Base-by-base conservation (phyloP, 2,113 vertebrate species). In the Laticauda colubrina region DNA sequence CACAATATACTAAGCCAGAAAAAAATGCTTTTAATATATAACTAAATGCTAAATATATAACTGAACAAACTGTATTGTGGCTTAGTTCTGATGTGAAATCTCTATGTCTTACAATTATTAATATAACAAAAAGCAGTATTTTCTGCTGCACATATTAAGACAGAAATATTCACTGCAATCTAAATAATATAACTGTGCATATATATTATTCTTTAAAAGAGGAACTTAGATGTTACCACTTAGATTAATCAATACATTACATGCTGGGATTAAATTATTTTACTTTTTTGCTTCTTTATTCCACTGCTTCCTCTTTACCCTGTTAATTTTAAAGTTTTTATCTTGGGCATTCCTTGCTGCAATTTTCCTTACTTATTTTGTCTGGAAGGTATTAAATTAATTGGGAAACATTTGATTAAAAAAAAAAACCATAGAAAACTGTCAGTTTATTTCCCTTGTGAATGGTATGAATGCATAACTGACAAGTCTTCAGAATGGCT, bases 81-180 rank as follows among this genome's bases (percentile, higher is more conserved):
- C 69, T 81, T 39, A 81, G 18, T 39, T 81, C 1, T 21, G 34
- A 81, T 34, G 14, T 81, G 2, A 8, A 81, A 81, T 39, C 69
- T 34, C n/a, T 34, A 15, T 81, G n/a, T n/a, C 11, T 69, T 69
- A 1, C 57, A 51, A 4, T 24, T 92, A 45, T 45, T 54, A 10
- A 0, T 29, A 23, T 61, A 90, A 90, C 20, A 92, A 92, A 95
- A 85, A 88, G 93, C 48, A 96, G 94, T 92, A 94, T 94, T 94
- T 91, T 94, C 94, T 96, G 93, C 24, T 96, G 96, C 92, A 85
- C 51, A 26, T 61, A 91, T 26, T 12, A 21, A 29, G 45, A 20
- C 20, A 56, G 51, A 29, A 26, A 81, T 81, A 15, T 34, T 69
- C 61, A 11, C 14, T 5, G 64, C 5, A 69, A 0, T 34, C n/a